phyloP scores from a whole-genome alignment of 2,888 invertebrate genomes.

The Byasa hedistus region DNA sequence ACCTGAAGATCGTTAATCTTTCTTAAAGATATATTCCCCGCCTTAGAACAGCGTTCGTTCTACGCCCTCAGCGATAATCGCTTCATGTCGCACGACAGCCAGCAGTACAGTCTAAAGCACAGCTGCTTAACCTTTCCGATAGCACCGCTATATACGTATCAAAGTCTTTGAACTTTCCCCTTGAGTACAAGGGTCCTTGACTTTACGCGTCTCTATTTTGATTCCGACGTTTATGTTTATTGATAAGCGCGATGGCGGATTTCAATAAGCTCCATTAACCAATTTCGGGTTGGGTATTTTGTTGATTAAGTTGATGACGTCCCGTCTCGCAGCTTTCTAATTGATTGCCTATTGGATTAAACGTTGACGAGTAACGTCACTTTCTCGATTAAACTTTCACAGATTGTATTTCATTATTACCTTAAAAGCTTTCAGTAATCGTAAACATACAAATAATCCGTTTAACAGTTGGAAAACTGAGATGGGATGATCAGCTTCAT shows the following conservation, averaged over 20 bases:
- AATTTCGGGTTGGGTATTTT: constrained; percentile 64
- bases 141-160: constrained; percentile 52
- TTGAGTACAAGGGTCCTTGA: constrained; percentile 52
- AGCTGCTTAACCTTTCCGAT: constrained; percentile 49
- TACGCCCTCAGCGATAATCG: constrained; percentile 64
- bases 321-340: constrained; percentile 47
- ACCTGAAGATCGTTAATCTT: constrained; percentile 79
- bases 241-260: constrained; percentile 67
- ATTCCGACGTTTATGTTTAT: constrained; percentile 74
- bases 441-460: not conserved
- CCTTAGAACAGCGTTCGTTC: constrained; percentile 57
- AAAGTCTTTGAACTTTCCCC: constrained; percentile 71
- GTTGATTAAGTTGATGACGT: constrained; percentile 61
- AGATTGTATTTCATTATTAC: not conserved
- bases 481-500: not conserved
- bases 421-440: not conserved
- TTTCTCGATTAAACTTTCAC: constrained; percentile 11
- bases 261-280: constrained; percentile 75
- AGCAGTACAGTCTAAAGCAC: constrained; percentile 35
- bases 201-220: constrained; percentile 62
- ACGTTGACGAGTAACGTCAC: constrained; percentile 37
- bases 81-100: constrained; percentile 57
- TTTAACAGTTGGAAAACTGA: not conserved
- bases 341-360: constrained; percentile 55
- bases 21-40: constrained; percentile 77